phyloP scores from a whole-genome alignment of 2,113 vertebrate species.

The Origma solitaria region DNA sequence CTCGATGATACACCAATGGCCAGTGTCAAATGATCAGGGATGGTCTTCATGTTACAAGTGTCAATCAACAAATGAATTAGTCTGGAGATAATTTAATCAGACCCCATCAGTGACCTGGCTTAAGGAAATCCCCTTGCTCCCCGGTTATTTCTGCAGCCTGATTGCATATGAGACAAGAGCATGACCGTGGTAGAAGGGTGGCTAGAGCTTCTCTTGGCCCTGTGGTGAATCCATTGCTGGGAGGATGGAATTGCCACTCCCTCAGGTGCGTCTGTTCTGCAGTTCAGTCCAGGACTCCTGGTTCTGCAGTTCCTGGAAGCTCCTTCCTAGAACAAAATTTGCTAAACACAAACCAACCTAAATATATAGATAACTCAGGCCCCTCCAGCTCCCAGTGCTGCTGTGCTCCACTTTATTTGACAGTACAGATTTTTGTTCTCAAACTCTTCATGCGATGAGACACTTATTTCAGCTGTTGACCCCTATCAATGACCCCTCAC shows the following conservation, averaged over 20 bases:
- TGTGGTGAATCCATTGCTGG: not conserved
- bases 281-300: not conserved
- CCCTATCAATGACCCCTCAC: slow-evolving; percentile 54
- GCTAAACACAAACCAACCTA: not conserved
- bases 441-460: slow-evolving; percentile 43
- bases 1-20: not conserved
- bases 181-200: not conserved
- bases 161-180: not conserved
- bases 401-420: slow-evolving; percentile 36
- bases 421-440: slow-evolving; percentile 10
- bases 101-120: not conserved
- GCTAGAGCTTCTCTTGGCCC: not conserved
- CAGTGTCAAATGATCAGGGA: not conserved
- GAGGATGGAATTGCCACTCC: not conserved
- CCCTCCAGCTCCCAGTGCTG: not conserved
- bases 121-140: not conserved
- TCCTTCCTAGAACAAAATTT: not conserved
- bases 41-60: not conserved
- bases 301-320: not conserved
- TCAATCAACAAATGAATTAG: slow-evolving; percentile 13
- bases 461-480: slow-evolving; percentile 66
- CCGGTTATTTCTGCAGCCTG: not conserved
- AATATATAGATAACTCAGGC: not conserved
- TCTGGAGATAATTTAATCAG: not conserved
- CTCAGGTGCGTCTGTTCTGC: not conserved